Evolutionary conservation across 2,113 vertebrate genomes (phyloP).

Genomic region (Ictalurus furcatus): DNA sequence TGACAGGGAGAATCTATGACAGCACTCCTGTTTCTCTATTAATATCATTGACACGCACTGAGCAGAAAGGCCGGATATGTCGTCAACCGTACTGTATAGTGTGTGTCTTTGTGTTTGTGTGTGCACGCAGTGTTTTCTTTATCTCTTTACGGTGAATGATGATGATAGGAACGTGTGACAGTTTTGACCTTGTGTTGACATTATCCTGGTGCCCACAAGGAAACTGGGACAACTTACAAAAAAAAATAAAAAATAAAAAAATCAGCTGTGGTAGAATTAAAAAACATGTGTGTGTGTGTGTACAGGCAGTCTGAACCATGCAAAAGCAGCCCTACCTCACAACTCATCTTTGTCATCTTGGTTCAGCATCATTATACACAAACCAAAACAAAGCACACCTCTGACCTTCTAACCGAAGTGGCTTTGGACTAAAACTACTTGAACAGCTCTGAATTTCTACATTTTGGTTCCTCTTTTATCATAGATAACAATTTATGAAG

Average conservation of each 20-base stretch:
- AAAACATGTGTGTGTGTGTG: background rate
- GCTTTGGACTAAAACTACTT: too few relatives aligned
- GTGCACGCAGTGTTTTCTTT: background rate
- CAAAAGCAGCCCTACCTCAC: background rate
- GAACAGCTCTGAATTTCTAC: too few relatives aligned
- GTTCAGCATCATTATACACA: background rate
- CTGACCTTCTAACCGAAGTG: background rate
- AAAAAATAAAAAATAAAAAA: too few relatives aligned
- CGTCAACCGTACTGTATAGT: conserved; percentile 2
- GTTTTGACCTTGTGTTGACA: background rate
- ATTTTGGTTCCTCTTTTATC: too few relatives aligned
- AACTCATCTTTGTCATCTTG: background rate
- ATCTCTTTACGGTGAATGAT: background rate
- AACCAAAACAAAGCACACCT: background rate
- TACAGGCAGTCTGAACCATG: background rate
- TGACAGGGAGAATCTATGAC: background rate
- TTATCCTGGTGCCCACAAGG: background rate
- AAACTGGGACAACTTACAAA: background rate
- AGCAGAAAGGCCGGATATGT: conserved; percentile 44
- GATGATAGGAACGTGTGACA: background rate
- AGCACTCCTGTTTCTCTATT: conserved; percentile 18
- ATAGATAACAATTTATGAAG: too few relatives aligned
- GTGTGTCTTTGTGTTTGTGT: background rate
- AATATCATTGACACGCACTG: background rate
- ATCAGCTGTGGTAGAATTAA: background rate